Conservation (phyloP, 2,888 invertebrate genomes). For the Thereva unica region DNA sequence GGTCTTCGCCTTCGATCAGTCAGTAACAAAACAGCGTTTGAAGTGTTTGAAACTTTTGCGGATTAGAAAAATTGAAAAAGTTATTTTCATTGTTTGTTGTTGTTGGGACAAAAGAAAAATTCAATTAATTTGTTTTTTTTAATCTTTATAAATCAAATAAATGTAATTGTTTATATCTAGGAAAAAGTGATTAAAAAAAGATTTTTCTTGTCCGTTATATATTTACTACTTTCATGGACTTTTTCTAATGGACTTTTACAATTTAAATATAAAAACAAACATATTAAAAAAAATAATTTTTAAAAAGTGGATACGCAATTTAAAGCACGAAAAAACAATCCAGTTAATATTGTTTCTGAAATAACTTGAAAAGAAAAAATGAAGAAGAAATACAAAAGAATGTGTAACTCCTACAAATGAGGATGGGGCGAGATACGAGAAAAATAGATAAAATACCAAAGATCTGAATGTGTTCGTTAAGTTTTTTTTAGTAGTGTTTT, state of each 20-base stretch:
- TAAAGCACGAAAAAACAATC: background rate
- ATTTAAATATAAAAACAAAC: constrained; percentile 11
- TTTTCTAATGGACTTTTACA: constrained; percentile 24
- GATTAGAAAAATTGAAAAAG: background rate
- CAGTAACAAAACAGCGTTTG: constrained; percentile 29
- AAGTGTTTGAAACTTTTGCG: constrained; percentile 21
- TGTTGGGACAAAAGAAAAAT: too few species aligned
- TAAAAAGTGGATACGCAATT: constrained; percentile 5
- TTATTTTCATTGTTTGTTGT: too few species aligned
- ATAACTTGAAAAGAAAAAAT: too few species aligned
- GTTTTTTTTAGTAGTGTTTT: background rate
- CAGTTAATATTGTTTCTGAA: too few species aligned
- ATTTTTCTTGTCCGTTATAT: too few species aligned
- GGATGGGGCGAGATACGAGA: too few species aligned
- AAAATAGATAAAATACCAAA: background rate
- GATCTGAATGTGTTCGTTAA: background rate
- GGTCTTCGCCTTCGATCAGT: constrained; percentile 32
- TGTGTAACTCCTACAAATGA: too few species aligned
- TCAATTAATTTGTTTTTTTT: too few species aligned
- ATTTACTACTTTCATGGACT: background rate
- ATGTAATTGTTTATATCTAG: too few species aligned
- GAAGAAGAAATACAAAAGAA: too few species aligned
- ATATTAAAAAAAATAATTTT: constrained; percentile 9
- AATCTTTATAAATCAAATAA: too few species aligned
- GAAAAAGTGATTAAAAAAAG: too few species aligned